Conservation (phyloP, 2,113 vertebrate genomes). For the Hassar affinis region DNA sequence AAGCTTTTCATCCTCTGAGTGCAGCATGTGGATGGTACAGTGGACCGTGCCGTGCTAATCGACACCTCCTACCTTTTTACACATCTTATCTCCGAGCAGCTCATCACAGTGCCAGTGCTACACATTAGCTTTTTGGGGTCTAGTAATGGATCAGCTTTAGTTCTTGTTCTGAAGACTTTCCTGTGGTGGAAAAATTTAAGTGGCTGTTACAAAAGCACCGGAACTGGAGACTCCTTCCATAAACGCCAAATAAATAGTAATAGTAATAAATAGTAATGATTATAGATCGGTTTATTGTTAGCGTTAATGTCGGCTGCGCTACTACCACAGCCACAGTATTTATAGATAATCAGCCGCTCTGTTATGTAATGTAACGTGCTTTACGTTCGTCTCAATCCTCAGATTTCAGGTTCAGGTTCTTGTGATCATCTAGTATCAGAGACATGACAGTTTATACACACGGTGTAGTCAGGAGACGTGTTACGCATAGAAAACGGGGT, state of each 20-base stretch:
- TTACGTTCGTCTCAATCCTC: background rate
- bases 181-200: background rate
- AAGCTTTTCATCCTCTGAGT: slow-evolving; percentile 76
- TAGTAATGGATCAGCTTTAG: slow-evolving; percentile 60
- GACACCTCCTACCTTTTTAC: slow-evolving; percentile 59
- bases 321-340: background rate
- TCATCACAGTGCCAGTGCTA: slow-evolving; percentile 67
- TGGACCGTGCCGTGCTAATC: slow-evolving; percentile 55
- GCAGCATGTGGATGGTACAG: slow-evolving; percentile 68
- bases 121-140: slow-evolving; percentile 68
- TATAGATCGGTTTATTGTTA: background rate
- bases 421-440: background rate
- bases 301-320: background rate
- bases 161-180: slow-evolving; percentile 31
- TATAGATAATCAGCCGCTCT: background rate
- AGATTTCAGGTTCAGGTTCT: background rate
- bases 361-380: background rate
- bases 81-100: slow-evolving; percentile 71
- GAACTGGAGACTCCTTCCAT: background rate
- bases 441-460: background rate
- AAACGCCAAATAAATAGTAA: background rate
- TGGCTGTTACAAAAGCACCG: background rate
- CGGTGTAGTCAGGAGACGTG: background rate
- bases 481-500: background rate
- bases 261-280: background rate